phyloP scores from a whole-genome alignment of 2,113 vertebrate species.

The Benitochromis conjunctus region DNA sequence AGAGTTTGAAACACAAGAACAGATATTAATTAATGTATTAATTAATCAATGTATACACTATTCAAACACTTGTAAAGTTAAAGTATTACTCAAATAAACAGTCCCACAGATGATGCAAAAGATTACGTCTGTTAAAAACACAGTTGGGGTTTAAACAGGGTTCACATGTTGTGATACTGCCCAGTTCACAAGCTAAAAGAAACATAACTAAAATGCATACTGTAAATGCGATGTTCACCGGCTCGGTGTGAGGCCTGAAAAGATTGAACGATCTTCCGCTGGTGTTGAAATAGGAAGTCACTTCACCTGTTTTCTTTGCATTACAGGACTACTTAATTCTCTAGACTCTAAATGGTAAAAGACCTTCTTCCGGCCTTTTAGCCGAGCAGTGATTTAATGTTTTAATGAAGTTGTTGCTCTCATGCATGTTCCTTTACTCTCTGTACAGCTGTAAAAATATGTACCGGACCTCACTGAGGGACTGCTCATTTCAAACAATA shows the following conservation, averaged over 20 bases:
- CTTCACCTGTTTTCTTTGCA: constrained; percentile 26
- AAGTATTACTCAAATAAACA: not conserved
- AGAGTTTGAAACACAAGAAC: not conserved
- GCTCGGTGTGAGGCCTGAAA: constrained; percentile 2
- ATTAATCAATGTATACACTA: not conserved
- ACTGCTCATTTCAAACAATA: constrained; percentile 32
- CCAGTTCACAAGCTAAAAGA: not conserved
- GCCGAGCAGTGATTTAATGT: constrained; percentile 3
- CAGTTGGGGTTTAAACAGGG: not conserved
- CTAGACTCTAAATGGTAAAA: not conserved
- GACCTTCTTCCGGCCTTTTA: constrained; percentile 2
- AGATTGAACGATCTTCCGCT: not conserved
- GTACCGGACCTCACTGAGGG: constrained; percentile 15
- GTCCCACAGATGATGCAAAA: not conserved
- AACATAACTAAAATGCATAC: not conserved
- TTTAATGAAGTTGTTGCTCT: constrained; percentile 18
- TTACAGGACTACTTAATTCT: not conserved
- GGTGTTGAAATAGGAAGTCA: constrained; percentile 26
- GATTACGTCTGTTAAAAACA: not conserved
- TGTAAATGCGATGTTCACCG: not conserved
- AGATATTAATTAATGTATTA: too few species aligned
- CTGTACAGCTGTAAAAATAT: constrained; percentile 65
- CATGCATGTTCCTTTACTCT: not conserved
- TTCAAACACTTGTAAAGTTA: not conserved
- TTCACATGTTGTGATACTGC: not conserved